Conservation (phyloP, 1,140 invertebrate genomes). For the Drosophila lini region DNA sequence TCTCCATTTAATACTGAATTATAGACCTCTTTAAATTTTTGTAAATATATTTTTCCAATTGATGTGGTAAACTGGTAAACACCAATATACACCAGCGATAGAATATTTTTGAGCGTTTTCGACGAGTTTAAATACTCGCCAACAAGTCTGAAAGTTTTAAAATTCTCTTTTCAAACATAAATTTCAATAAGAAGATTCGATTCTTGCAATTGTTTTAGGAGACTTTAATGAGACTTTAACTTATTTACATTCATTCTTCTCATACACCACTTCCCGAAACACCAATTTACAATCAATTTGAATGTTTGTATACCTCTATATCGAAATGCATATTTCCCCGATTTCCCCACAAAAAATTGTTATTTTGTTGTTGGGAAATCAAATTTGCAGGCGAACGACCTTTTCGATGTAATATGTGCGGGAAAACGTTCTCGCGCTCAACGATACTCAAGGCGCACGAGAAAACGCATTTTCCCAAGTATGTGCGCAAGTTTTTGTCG, state of each 20-base stretch:
- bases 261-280: not conserved
- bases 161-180: too few species aligned
- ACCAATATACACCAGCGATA: slow-evolving; percentile 15
- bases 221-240: not conserved
- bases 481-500: slow-evolving; percentile 93
- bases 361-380: slow-evolving; percentile 23
- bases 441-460: slow-evolving; percentile 96
- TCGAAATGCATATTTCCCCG: slow-evolving; percentile 28
- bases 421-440: slow-evolving; percentile 94
- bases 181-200: not conserved
- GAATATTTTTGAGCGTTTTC: slow-evolving; percentile 54
- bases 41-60: too few species aligned
- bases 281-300: not conserved
- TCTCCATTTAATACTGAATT: not conserved
- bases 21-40: not conserved
- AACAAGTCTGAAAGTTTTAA: too few species aligned
- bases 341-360: slow-evolving; percentile 19
- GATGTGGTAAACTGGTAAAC: too few species aligned
- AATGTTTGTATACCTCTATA: slow-evolving; percentile 4
- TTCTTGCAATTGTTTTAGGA: not conserved
- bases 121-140: not conserved
- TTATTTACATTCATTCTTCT: not conserved
- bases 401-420: slow-evolving; percentile 94
- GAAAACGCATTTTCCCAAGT: slow-evolving; percentile 96
- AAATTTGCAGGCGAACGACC: slow-evolving; percentile 89